These are phyloP conservation scores for Epizoanthus fatuus DNA, from an alignment of 92 coral and sea anemone genomes.

Conservation along the genomic window DNA sequence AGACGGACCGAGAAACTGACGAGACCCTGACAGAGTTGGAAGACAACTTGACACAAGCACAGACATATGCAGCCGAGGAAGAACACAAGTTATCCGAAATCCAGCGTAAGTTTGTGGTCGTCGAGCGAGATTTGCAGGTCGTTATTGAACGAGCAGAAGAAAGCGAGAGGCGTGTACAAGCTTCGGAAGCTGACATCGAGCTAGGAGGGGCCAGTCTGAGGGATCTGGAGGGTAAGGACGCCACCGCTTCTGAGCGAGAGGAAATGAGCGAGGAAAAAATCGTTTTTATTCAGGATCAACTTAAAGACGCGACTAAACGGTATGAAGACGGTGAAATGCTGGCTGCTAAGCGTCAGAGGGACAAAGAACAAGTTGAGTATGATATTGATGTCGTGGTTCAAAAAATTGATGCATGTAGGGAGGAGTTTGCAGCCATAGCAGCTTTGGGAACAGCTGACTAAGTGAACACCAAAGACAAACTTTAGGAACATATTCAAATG, in stretches of 20 bases:
- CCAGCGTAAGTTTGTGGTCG: constrained; percentile 48
- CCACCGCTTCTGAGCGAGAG: constrained; percentile 58
- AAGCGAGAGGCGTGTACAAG: constrained; percentile 7
- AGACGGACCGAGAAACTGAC: constrained; percentile 54
- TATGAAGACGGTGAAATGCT: constrained; percentile 41
- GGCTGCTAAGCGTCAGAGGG: constrained; percentile 25
- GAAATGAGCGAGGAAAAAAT: constrained; percentile 49
- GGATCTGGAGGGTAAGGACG: constrained; percentile 47
- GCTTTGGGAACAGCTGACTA: constrained; percentile 25
- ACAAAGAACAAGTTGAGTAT: constrained; percentile 28
- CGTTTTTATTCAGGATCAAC: constrained; percentile 43
- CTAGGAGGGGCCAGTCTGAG: not conserved
- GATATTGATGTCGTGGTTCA: constrained; percentile 31
- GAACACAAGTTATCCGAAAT: constrained; percentile 41
- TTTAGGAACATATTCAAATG: not conserved
- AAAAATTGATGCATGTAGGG: constrained; percentile 30
- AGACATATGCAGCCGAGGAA: constrained; percentile 4
- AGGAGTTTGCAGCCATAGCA: constrained; percentile 41
- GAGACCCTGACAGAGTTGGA: constrained; percentile 49
- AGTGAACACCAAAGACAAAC: not conserved
- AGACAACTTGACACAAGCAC: constrained; percentile 22
- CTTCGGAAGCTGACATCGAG: constrained; percentile 21
- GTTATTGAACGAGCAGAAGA: constrained; percentile 38
- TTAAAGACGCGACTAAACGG: constrained; percentile 11
- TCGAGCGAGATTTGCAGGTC: constrained; percentile 47